phyloP scores from a whole-genome alignment of 2,888 invertebrate species.

The Bhutanitis thaidina region DNA sequence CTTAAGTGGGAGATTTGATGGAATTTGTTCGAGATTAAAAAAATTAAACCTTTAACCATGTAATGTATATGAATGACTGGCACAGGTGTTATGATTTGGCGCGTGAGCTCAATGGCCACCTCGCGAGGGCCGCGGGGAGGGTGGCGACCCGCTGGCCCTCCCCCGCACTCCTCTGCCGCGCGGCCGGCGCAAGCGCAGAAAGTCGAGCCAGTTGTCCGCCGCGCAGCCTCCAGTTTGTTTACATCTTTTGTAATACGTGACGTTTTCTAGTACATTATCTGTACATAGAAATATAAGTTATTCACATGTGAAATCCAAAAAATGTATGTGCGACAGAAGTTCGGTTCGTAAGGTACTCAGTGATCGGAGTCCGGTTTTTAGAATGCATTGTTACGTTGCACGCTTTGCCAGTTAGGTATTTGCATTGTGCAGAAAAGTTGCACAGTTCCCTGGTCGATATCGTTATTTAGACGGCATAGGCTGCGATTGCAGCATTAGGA shows the following conservation, averaged over 20 bases:
- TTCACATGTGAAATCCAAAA: slow-evolving; percentile 28
- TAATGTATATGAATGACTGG: no score
- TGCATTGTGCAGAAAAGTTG: slow-evolving; percentile 53
- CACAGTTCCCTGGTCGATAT: slow-evolving; percentile 43
- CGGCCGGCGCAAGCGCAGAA: slow-evolving; percentile 69
- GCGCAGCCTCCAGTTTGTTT: slow-evolving; percentile 78
- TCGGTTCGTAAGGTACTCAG: slow-evolving; percentile 18
- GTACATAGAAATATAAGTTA: not conserved
- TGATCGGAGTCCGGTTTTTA: slow-evolving; percentile 15
- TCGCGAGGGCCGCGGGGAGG: slow-evolving; percentile 39
- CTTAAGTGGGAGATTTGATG: no score
- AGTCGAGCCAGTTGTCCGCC: slow-evolving; percentile 69
- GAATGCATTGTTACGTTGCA: slow-evolving; percentile 44
- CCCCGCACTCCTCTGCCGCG: slow-evolving; percentile 37
- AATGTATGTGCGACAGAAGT: slow-evolving; percentile 4
- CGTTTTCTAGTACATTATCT: slow-evolving; percentile 13
- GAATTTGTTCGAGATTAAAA: no score
- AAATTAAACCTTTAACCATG: no score
- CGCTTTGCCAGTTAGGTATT: slow-evolving; percentile 41
- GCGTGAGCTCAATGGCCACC: slow-evolving; percentile 51
- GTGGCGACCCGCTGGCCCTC: slow-evolving; percentile 43
- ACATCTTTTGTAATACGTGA: slow-evolving; percentile 37
- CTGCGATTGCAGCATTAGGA: slow-evolving; percentile 28
- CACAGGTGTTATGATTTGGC: slow-evolving; percentile 60
- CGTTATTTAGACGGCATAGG: slow-evolving; percentile 32